A percentile compares a stretch with the other conserved stretches of the same genome.
These are phyloP conservation scores for Girardia tigrina DNA, from an alignment of 2,888 invertebrate species.

Conservation along the genomic window DNA sequence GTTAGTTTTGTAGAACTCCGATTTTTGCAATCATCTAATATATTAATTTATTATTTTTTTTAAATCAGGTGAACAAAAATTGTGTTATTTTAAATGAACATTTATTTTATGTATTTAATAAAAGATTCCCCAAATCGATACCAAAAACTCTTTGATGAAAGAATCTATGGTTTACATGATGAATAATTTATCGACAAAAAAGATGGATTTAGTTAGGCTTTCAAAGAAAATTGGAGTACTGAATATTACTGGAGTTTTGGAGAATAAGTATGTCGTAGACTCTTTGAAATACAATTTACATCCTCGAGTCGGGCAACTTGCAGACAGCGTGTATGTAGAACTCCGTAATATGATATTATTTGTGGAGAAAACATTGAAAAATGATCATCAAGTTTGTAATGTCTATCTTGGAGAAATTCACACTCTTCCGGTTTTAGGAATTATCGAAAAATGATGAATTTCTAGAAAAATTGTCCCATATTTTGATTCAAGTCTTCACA, in stretches of 20 bases:
- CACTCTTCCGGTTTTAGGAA: neutral
- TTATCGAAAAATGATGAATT: neutral
- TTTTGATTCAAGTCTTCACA: neutral
- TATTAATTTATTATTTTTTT: too few species aligned
- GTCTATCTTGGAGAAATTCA: neutral
- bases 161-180: too few species aligned
- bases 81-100: too few species aligned
- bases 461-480: neutral
- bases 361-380: neutral
- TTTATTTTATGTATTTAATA: too few species aligned
- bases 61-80: too few species aligned
- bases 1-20: too few species aligned
- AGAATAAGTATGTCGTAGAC: neutral
- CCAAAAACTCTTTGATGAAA: too few species aligned
- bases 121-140: too few species aligned
- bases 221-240: neutral
- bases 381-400: neutral
- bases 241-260: neutral
- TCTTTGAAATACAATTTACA: neutral
- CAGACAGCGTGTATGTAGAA: neutral
- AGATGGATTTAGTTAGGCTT: too few species aligned
- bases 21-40: too few species aligned
- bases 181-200: too few species aligned
- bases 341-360: neutral
- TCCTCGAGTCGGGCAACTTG: neutral